A percentile compares a stretch with the other conserved stretches of the same genome.
Conservation (phyloP, 2,888 invertebrate genomes). For the Amphipyra berbera region DNA sequence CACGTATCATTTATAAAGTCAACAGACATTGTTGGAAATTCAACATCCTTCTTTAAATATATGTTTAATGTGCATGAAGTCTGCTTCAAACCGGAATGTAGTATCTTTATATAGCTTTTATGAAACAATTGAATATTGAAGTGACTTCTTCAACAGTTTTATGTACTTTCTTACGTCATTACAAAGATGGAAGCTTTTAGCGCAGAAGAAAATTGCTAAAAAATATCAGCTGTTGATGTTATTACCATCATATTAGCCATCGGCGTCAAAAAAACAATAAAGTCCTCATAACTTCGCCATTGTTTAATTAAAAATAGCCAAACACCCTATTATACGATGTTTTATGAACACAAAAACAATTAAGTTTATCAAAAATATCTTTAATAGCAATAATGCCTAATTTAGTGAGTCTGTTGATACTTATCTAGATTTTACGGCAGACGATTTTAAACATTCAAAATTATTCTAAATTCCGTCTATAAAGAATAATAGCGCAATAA, state of each 20-base stretch:
- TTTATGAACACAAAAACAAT: conserved; percentile 53
- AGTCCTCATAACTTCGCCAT: conserved; percentile 16
- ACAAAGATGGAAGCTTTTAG: background rate
- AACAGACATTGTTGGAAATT: conserved; percentile 8
- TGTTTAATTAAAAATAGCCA: conserved; percentile 40
- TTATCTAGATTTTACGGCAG: conserved; percentile 63
- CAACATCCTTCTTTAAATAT: conserved; percentile 22
- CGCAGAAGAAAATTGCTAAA: background rate
- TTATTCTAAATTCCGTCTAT: conserved; percentile 67
- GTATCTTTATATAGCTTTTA: background rate
- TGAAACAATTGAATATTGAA: background rate
- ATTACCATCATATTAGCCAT: background rate
- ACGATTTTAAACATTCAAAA: conserved; percentile 65
- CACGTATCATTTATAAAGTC: conserved; percentile 18
- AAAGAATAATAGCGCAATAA: conserved; percentile 80
- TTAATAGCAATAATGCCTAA: conserved; percentile 46
- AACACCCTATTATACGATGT: conserved; percentile 27
- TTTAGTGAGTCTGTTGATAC: conserved; percentile 57
- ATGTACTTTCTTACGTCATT: background rate
- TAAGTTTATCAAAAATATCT: conserved; percentile 52
- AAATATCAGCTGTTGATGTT: background rate
- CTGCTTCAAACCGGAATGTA: background rate
- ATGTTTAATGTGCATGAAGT: conserved; percentile 2
- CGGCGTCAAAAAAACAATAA: background rate
- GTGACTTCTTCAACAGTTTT: background rate